phyloP scores from a whole-genome alignment of 2,888 invertebrate genomes.

The Amitus sp. region DNA sequence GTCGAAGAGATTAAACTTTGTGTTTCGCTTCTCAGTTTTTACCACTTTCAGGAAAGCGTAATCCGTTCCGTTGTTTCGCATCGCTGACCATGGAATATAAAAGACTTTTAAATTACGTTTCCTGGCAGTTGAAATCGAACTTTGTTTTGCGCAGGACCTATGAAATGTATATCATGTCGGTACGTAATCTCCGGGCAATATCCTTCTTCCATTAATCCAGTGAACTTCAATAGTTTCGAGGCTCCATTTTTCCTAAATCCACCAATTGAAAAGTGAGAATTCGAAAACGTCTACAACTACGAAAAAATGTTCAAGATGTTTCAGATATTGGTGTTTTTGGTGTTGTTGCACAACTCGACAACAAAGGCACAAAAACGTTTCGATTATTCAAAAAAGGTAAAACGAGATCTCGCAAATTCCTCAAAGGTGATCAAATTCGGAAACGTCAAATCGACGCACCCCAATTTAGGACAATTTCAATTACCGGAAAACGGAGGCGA shows the following conservation, averaged over 20 bases:
- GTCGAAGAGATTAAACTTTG: slow-evolving; percentile 52
- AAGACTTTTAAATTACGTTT: slow-evolving; percentile 50
- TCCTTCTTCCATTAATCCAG: too few species aligned
- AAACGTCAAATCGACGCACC: too few species aligned
- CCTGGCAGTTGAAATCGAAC: slow-evolving; percentile 56
- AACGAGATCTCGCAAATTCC: slow-evolving; percentile 26
- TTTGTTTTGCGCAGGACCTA: slow-evolving; percentile 49
- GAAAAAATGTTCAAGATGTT: slow-evolving; percentile 24
- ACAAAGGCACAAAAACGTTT: slow-evolving; percentile 12
- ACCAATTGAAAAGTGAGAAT: background rate
- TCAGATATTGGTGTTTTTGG: slow-evolving; percentile 13
- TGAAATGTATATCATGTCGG: slow-evolving; percentile 55
- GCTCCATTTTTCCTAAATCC: background rate
- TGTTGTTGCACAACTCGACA: slow-evolving; percentile 16
- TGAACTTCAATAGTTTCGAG: too few species aligned
- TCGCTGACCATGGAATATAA: slow-evolving; percentile 61
- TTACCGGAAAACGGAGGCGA: too few species aligned
- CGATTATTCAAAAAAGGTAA: slow-evolving; percentile 4
- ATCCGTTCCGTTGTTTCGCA: slow-evolving; percentile 58
- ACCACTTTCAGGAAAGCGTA: slow-evolving; percentile 59
- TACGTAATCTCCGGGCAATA: too few species aligned
- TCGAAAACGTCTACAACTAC: background rate
- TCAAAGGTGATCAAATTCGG: too few species aligned
- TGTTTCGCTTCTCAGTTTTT: slow-evolving; percentile 58
- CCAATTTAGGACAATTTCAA: too few species aligned